These are phyloP conservation scores for Daboia siamensis DNA, from an alignment of 2,113 vertebrate species.

Conservation along the genomic window DNA sequence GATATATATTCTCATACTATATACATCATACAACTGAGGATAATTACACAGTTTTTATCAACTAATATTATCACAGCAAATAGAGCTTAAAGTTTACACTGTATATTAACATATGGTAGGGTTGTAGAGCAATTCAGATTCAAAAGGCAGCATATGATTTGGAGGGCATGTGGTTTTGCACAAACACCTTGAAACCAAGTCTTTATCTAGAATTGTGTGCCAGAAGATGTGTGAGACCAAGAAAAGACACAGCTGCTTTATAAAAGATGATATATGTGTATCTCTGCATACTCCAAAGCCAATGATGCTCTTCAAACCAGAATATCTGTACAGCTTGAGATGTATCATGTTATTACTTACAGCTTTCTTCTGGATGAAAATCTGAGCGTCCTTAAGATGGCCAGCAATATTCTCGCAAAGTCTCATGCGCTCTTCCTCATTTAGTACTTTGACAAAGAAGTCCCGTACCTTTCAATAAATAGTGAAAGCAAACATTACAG, in stretches of 20 bases:
- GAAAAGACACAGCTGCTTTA: background rate
- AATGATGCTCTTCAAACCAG: background rate
- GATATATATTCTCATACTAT: background rate
- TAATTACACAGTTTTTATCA: background rate
- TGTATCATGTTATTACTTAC: conserved; percentile 65
- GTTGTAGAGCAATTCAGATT: background rate
- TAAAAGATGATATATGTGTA: background rate
- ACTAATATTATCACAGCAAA: background rate
- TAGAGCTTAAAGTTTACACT: background rate
- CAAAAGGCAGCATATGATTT: background rate
- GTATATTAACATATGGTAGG: background rate
- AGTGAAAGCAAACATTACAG: background rate
- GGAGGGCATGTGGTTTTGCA: background rate
- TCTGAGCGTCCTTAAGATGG: conserved; percentile 82
- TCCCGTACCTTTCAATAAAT: conserved; percentile 73
- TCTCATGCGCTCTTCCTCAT: conserved; percentile 78
- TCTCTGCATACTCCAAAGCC: background rate
- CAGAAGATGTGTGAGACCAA: background rate
- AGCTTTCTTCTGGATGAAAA: conserved; percentile 90
- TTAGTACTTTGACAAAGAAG: conserved; percentile 85
- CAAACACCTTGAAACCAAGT: background rate
- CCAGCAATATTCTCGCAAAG: conserved; percentile 86
- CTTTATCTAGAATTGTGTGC: background rate
- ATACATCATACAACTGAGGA: background rate
- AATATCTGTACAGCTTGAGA: background rate